phyloP scores from a whole-genome alignment of 2,888 invertebrate genomes.

The Synergus japonicus region DNA sequence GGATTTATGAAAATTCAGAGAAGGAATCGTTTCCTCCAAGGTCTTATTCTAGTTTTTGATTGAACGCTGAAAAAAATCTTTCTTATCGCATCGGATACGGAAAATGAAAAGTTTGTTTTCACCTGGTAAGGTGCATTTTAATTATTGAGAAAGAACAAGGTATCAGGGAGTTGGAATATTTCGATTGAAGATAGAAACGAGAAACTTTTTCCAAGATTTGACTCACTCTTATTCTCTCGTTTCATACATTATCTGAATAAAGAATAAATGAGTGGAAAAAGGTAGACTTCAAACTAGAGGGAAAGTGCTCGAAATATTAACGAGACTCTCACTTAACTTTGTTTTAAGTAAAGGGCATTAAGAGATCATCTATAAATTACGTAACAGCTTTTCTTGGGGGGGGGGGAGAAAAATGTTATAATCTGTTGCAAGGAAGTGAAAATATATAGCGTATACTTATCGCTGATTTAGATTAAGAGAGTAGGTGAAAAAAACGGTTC shows the following conservation, averaged over 20 bases:
- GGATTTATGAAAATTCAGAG: constrained; percentile 23
- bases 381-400: too few species aligned
- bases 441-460: too few species aligned
- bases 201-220: constrained; percentile 28
- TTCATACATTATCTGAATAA: constrained; percentile 27
- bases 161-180: constrained; percentile 13
- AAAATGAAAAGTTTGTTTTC: constrained; percentile 38
- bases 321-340: constrained; percentile 69
- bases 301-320: constrained; percentile 62
- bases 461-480: too few species aligned
- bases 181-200: constrained; percentile 12
- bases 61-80: constrained; percentile 13
- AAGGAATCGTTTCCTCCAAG: constrained; percentile 21
- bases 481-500: too few species aligned
- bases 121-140: constrained; percentile 26
- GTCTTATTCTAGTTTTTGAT: constrained; percentile 15
- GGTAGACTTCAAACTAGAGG: constrained; percentile 48
- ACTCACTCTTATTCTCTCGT: constrained; percentile 16
- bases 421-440: too few species aligned
- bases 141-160: constrained; percentile 31
- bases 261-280: constrained; percentile 37
- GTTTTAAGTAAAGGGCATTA: constrained; percentile 67
- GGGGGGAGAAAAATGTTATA: too few species aligned
- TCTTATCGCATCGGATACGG: background rate
- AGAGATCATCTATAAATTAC: constrained; percentile 15